A percentile compares a stretch with the other conserved stretches of the same genome.
Conservation (phyloP, 2,113 vertebrate genomes). For the Mellivora capensis region DNA sequence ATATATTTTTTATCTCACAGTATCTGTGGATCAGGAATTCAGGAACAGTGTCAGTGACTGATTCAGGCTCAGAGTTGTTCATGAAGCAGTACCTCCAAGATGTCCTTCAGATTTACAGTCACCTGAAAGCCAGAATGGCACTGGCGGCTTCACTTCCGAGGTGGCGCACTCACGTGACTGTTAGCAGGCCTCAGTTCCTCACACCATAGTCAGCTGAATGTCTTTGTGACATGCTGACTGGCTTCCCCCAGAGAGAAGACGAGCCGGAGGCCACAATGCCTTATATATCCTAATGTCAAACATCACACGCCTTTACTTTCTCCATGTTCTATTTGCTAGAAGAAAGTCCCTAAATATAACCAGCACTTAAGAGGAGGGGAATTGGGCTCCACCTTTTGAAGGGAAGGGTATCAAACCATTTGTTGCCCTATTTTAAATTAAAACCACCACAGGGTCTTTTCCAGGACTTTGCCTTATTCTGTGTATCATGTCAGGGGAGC, state of each 20-base stretch:
- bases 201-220: neutral
- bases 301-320: neutral
- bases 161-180: rapidly evolving
- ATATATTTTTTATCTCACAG: neutral
- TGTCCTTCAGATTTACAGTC: neutral
- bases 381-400: neutral
- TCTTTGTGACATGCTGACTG: neutral
- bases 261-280: neutral
- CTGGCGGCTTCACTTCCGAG: neutral
- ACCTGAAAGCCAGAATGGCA: neutral
- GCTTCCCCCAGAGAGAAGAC: neutral
- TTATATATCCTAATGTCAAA: neutral
- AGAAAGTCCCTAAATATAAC: neutral
- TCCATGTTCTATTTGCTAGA: neutral
- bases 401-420: neutral
- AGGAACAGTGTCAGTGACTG: neutral
- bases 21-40: neutral
- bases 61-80: neutral
- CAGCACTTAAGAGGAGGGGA: neutral
- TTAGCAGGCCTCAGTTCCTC: neutral
- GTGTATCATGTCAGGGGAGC: neutral
- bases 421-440: neutral
- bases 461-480: neutral
- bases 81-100: neutral
- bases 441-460: neutral